Evolutionary conservation across 2,113 vertebrate species (phyloP).

Genomic region (Spheniscus mendiculus): DNA sequence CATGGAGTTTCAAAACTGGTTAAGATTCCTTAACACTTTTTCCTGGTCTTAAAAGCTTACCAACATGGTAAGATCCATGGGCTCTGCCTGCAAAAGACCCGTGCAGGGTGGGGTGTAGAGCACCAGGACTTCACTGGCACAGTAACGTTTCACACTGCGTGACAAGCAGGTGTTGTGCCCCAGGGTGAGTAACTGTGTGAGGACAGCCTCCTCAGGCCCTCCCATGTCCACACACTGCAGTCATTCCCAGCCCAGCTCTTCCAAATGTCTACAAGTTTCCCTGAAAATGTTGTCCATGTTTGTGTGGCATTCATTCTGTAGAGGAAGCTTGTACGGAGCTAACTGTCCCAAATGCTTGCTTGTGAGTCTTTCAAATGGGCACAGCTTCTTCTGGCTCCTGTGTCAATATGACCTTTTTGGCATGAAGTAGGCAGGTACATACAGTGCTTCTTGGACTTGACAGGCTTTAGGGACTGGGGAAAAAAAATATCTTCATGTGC

Average conservation of each 20-base stretch:
- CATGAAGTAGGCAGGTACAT: background rate
- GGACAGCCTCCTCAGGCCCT: background rate
- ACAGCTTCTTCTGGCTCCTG: background rate
- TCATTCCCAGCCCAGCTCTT: background rate
- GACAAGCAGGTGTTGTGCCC: background rate
- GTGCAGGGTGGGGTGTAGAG: no score
- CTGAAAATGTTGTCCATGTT: background rate
- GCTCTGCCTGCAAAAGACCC: no score
- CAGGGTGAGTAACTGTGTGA: background rate
- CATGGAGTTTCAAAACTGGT: background rate
- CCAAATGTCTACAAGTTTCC: background rate
- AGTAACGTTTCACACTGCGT: background rate
- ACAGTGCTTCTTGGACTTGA: background rate
- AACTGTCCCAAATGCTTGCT: background rate
- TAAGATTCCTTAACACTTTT: background rate
- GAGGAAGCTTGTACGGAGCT: background rate
- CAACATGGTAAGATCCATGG: accelerated
- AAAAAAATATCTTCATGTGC: background rate
- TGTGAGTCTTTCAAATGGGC: background rate
- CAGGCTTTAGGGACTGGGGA: background rate
- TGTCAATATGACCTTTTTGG: background rate
- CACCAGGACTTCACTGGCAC: background rate
- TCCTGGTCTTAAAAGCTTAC: background rate
- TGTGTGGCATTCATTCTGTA: background rate
- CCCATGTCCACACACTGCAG: background rate